These are phyloP conservation scores for Planococcus citri DNA, from an alignment of 1,140 invertebrate species.

Conservation along the genomic window DNA sequence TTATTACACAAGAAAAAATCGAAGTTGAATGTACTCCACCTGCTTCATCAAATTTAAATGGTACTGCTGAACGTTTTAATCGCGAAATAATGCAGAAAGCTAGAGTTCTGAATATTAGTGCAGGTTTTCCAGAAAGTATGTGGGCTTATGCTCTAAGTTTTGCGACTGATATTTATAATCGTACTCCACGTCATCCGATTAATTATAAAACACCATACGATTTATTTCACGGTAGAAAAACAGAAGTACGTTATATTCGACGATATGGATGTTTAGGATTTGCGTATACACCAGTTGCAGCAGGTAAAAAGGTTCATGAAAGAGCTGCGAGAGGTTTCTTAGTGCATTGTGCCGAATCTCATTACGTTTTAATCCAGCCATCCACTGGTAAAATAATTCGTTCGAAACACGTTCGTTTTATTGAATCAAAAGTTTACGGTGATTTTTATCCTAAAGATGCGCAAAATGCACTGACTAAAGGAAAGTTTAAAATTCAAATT, in stretches of 20 bases:
- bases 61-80: background rate
- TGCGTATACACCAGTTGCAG: background rate
- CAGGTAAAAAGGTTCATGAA: background rate
- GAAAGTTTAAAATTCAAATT: background rate
- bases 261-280: background rate
- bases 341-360: background rate
- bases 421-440: background rate
- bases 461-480: background rate
- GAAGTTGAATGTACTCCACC: background rate
- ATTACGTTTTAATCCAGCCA: background rate
- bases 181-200: background rate
- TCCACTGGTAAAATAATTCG: background rate
- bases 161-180: background rate
- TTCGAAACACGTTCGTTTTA: background rate
- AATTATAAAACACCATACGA: background rate
- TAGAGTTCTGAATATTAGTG: background rate
- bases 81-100: background rate
- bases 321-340: background rate
- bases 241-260: background rate
- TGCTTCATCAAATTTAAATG: background rate
- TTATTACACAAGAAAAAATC: background rate
- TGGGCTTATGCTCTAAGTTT: background rate
- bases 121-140: background rate
- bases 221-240: background rate
- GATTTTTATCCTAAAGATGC: background rate